Base-by-base conservation (phyloP, 2,797 vertebrate species). In the Pterois miles region DNA sequence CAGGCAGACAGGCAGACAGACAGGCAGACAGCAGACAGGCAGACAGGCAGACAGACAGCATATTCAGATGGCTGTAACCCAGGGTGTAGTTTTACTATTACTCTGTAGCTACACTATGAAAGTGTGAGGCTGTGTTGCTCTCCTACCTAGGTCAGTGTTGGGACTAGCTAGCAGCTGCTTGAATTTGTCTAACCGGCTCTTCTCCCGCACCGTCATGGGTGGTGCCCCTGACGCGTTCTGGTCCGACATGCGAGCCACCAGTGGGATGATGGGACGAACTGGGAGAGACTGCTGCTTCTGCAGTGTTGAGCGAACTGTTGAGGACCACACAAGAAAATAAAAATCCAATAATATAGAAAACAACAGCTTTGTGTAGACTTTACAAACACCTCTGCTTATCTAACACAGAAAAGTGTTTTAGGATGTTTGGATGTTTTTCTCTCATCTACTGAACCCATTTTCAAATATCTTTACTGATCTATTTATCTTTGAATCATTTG, bases 201-300 rank as follows among this genome's bases (percentile, higher is more conserved):
- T 99, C 92, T 99, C 98, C 59, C 98, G 94, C 81, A 99, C 96
- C 0, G 97, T 97, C 98, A 99, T 98, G 4, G 97, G 97, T 0
- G 98, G 98, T 0, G 97, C 97, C 29, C 98, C 98, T 0, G 98
- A 99, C 3, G 98, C 96, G 0, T 99, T 99, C 94, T 99, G 98
- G 95, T 99, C 98, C 0, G 98, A 99, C 91, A 99, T 99, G 3
- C 98, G 96, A 75, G 98, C 98, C 6, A 99, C 97, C 0, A 99
- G 96, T 0, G 98, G 98, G 90, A 99, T 97, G 92, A 99, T 91
- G 34, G 97, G 97, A 10, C 98, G 96, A 2, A 97, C 94, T 0
- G 98, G 98, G 60, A 98, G 97, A 7, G 97, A 97, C 85, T 97
- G 97, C 85, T 98, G 98, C 92, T 99, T 99, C 89, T 98, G 97